Evolutionary conservation across 2,113 vertebrate species (phyloP).

Genomic region (Leucopsar rothschildi): DNA sequence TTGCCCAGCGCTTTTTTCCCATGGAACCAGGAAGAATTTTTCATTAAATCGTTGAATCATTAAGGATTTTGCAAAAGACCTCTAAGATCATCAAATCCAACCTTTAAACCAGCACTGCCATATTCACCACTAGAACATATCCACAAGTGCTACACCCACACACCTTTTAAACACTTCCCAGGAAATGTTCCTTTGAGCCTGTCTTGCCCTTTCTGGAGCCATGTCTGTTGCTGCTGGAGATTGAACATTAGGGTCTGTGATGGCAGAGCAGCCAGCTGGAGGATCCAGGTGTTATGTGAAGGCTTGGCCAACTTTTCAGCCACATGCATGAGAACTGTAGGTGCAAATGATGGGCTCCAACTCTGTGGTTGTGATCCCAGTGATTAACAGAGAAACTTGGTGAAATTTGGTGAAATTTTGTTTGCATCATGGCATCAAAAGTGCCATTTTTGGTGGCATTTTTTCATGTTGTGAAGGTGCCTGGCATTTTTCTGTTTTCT

Average conservation of each 20-base stretch:
- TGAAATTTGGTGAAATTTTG: neutral
- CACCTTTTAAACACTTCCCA: neutral
- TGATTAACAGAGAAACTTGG: neutral
- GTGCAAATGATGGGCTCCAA: neutral
- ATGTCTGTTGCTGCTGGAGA: fast-evolving
- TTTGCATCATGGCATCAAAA: neutral
- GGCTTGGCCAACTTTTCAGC: neutral
- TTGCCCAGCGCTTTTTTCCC: neutral
- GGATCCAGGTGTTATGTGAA: neutral
- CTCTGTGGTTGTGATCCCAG: neutral
- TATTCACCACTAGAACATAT: neutral
- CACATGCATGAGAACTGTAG: neutral
- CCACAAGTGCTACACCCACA: neutral
- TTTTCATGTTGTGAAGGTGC: neutral
- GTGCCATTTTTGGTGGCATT: neutral
- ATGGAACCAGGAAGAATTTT: neutral
- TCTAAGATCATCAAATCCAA: neutral
- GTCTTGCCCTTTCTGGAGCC: neutral
- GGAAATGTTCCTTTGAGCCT: neutral
- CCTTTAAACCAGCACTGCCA: neutral
- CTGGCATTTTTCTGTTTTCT: neutral
- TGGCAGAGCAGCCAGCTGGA: neutral
- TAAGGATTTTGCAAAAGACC: neutral
- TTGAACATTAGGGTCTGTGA: fast-evolving
- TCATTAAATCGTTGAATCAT: neutral